Conservation (phyloP, 2,888 invertebrate genomes). For the Xanthia icteritia region DNA sequence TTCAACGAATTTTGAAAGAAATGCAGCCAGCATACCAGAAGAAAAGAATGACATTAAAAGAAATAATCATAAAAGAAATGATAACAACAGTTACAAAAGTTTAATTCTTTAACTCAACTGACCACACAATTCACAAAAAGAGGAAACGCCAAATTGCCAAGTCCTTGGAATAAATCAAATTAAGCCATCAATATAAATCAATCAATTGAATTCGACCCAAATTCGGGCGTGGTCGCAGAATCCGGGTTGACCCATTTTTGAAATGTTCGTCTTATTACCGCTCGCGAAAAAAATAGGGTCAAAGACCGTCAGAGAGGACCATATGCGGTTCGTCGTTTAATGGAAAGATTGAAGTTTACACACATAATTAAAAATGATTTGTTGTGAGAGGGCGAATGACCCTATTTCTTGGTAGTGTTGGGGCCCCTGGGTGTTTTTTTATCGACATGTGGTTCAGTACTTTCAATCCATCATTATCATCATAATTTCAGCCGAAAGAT, state of each 20-base stretch:
- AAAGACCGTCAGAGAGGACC: constrained; percentile 74
- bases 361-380: constrained; percentile 90
- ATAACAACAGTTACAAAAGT: constrained; percentile 8
- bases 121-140: constrained; percentile 38
- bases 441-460: constrained; percentile 52
- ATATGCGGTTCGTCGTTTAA: constrained; percentile 79
- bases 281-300: constrained; percentile 77
- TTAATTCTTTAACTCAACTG: constrained; percentile 19
- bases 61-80: not conserved
- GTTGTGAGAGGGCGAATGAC: constrained; percentile 87
- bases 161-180: constrained; percentile 61
- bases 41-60: not conserved
- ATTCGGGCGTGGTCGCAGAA: constrained; percentile 73
- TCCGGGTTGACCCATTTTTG: constrained; percentile 84
- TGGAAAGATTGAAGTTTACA: constrained; percentile 86
- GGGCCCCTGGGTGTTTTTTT: constrained; percentile 19
- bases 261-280: constrained; percentile 74
- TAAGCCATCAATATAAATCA: constrained; percentile 72
- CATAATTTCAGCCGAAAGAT: too few species aligned
- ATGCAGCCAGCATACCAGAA: not conserved
- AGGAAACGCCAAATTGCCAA: constrained; percentile 51
- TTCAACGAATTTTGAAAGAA: not conserved
- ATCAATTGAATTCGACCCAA: constrained; percentile 83
- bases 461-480: not conserved
- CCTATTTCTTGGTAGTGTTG: constrained; percentile 83